phyloP scores from a whole-genome alignment of 2,797 vertebrate species.

The Peromyscus attwateri region DNA sequence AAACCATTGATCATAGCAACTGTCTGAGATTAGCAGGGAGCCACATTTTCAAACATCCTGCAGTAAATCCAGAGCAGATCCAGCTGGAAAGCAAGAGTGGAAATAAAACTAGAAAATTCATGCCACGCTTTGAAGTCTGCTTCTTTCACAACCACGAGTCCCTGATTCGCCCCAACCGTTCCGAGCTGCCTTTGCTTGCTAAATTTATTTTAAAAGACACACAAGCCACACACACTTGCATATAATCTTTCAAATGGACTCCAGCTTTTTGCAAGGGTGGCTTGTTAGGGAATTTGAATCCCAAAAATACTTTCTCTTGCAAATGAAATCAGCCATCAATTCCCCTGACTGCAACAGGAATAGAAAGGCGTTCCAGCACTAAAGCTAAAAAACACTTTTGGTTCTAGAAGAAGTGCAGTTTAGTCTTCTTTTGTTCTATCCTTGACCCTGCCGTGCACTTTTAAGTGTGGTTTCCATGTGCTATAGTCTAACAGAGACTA shows the following conservation, averaged over 20 bases:
- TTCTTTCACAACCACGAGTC: constrained; percentile 70
- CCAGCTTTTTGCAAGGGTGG: constrained; percentile 73
- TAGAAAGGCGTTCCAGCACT: constrained; percentile 61
- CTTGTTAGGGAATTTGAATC: constrained; percentile 75
- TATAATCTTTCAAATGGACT: constrained; percentile 76
- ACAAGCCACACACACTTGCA: constrained; percentile 68
- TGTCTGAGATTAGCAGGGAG: constrained; percentile 88
- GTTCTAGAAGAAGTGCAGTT: constrained; percentile 40
- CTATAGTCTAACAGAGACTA: constrained; percentile 42
- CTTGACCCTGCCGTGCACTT: constrained; percentile 56
- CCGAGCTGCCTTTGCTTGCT: constrained; percentile 61
- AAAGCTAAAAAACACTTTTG: constrained; percentile 65
- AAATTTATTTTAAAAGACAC: constrained; percentile 82
- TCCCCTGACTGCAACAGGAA: constrained; percentile 54
- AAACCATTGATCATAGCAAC: constrained; percentile 87
- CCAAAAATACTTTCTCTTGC: constrained; percentile 74
- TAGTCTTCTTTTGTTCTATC: constrained; percentile 46
- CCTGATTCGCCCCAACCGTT: constrained; percentile 44
- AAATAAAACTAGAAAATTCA: constrained; percentile 82
- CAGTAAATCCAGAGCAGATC: constrained; percentile 88
- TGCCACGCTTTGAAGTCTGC: constrained; percentile 81
- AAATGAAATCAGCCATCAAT: constrained; percentile 76
- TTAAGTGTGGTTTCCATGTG: constrained; percentile 59
- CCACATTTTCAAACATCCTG: constrained; percentile 89
- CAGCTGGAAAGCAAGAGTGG: constrained; percentile 87